phyloP scores from a whole-genome alignment of 2,888 invertebrate genomes.

The Camponotus fellah region DNA sequence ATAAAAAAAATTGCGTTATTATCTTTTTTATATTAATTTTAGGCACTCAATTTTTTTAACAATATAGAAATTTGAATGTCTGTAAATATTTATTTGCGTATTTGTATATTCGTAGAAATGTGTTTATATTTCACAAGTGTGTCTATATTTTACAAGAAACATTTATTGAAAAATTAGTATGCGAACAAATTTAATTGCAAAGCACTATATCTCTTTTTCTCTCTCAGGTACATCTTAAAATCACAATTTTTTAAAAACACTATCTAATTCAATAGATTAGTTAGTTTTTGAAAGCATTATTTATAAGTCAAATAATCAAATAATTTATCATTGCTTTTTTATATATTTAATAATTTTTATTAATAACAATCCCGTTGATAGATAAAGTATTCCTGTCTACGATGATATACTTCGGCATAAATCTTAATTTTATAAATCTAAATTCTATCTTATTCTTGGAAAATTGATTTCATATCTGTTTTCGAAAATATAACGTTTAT shows the following conservation, averaged over 20 bases:
- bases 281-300: not conserved
- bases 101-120: not conserved
- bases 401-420: not conserved
- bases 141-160: not conserved
- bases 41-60: not conserved
- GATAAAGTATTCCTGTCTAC: constrained; percentile 2
- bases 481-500: constrained; percentile 8
- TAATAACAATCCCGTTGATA: not conserved
- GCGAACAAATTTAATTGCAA: not conserved
- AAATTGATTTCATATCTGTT: constrained; percentile 2
- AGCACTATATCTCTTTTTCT: not conserved
- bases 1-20: not conserved
- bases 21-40: not conserved
- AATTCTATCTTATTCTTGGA: not conserved
- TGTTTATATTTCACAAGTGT: not conserved
- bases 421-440: not conserved
- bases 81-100: not conserved
- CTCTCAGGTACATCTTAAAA: not conserved
- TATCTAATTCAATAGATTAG: not conserved
- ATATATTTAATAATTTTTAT: not conserved
- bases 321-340: not conserved
- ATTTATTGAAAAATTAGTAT: not conserved
- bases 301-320: not conserved
- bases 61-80: not conserved
- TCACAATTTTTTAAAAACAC: not conserved